These are phyloP conservation scores for Formica selysi DNA, from an alignment of 1,140 invertebrate genomes.

Conservation along the genomic window DNA sequence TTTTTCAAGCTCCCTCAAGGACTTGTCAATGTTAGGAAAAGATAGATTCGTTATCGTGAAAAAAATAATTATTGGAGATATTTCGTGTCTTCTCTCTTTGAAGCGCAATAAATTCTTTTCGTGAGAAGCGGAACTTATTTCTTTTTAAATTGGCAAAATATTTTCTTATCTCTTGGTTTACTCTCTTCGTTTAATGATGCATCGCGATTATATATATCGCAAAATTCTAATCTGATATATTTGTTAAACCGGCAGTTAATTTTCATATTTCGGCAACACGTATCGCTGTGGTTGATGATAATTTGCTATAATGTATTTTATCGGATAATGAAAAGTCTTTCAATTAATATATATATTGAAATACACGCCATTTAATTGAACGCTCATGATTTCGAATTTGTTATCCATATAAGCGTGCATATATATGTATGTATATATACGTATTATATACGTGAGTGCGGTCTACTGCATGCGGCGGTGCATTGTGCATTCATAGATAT, in stretches of 20 bases:
- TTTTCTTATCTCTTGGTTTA: neutral
- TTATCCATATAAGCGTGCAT: neutral
- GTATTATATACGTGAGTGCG: conserved; percentile 33
- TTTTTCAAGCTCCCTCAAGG: neutral
- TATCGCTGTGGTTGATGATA: conserved; percentile 4
- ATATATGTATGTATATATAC: neutral
- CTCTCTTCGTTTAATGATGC: neutral
- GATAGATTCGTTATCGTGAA: conserved; percentile 11
- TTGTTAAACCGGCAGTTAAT: neutral
- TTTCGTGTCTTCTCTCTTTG: neutral
- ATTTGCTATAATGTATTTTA: conserved; percentile 18
- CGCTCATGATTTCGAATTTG: conserved; percentile 5
- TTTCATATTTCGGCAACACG: neutral
- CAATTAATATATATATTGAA: neutral
- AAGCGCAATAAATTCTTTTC: neutral
- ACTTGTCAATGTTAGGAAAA: neutral
- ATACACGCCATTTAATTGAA: conserved; percentile 22
- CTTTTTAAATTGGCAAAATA: neutral
- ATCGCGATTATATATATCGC: neutral
- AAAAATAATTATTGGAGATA: neutral
- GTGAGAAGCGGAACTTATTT: neutral
- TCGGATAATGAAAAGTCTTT: neutral
- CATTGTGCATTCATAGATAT: conserved; percentile 35
- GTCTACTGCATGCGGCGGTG: conserved; percentile 52
- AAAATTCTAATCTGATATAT: neutral